Conservation (phyloP, 2,888 invertebrate genomes). For the Aromia moschata region DNA sequence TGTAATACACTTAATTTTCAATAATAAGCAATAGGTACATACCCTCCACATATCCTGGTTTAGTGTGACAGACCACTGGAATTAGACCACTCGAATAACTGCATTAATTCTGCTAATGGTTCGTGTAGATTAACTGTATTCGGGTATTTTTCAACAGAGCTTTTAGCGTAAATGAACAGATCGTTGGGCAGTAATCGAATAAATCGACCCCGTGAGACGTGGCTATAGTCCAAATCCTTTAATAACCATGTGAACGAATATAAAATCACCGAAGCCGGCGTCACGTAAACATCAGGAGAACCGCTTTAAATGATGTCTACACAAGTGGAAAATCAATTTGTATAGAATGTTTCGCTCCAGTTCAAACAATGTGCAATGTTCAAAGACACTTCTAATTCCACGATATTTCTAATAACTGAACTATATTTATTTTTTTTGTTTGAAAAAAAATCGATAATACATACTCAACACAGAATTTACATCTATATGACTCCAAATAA, state of each 20-base stretch:
- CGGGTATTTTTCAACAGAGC: constrained; percentile 13
- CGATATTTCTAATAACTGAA: too few relatives aligned
- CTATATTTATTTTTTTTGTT: too few relatives aligned
- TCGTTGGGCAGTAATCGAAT: not conserved
- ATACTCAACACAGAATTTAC: too few relatives aligned
- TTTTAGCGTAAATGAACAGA: constrained; percentile 1
- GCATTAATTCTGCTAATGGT: constrained; percentile 23
- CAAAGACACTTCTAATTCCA: too few relatives aligned
- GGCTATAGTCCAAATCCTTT: not conserved
- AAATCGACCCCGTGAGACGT: not conserved
- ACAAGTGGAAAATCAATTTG: too few relatives aligned
- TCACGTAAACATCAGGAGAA: too few relatives aligned
- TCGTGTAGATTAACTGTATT: constrained; percentile 15
- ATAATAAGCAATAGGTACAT: not conserved
- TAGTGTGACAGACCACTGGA: constrained; percentile 6
- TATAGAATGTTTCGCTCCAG: too few relatives aligned
- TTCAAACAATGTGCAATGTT: too few relatives aligned
- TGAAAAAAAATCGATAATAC: too few relatives aligned
- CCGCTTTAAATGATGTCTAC: too few relatives aligned
- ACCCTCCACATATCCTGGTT: not conserved
- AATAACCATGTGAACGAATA: not conserved
- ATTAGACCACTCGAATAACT: constrained; percentile 4
- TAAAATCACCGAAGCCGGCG: too few relatives aligned
- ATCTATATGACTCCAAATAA: too few relatives aligned
- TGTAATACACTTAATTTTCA: not conserved